Evolutionary conservation across 2,888 invertebrate genomes (phyloP), one percentile per base, ranked within the genome.

Genomic region (Hypselothyrea guttata): DNA sequence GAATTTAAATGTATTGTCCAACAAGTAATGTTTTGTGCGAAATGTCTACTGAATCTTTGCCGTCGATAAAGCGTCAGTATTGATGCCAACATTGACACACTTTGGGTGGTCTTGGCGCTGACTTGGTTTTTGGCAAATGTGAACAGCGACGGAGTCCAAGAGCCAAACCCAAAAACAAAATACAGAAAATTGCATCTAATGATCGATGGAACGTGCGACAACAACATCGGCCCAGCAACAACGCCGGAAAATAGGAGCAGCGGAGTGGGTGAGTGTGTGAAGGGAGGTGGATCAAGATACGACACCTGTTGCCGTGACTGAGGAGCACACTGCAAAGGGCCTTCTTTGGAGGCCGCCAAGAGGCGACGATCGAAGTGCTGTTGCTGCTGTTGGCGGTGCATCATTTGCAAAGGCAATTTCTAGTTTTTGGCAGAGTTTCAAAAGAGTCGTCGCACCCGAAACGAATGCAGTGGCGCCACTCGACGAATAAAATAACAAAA

Each of bases 91-190:
- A 82, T 74, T 82, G 86, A 84, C 86, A 86, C 78, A 84, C 55
- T 69, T 84, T 82, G 82, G 84, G 82, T 84, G 86, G 86, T 82
- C 86, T 84, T 71, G 84, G 75, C 72, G 65, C 64, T 61, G 75
- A 52, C 53, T 68, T 55, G 28, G 60, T 62, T 84, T n/a, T 85
- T 84, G 83, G 74, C 78, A 59, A 60, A 30, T 11, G n/a, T n/a
- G 56, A 70, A 59, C 70, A 46, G 41, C 42, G 58, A 60, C 38
- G 51, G 48, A 64, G 40, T 34, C 42, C 45, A 62, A 53, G 64
- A 57, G 65, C 75, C 49, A 66, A 54, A 60, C 70, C 3, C 22
- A 22, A 22, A 22, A 22, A 22, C 2, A 22, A 22, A 22, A 22
- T 22, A n/a, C n/a, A 2, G 22, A 22, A 22, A n/a, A n/a, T n/a